phyloP scores from a whole-genome alignment of 2,113 vertebrate species.

The Recurvirostra avosetta region DNA sequence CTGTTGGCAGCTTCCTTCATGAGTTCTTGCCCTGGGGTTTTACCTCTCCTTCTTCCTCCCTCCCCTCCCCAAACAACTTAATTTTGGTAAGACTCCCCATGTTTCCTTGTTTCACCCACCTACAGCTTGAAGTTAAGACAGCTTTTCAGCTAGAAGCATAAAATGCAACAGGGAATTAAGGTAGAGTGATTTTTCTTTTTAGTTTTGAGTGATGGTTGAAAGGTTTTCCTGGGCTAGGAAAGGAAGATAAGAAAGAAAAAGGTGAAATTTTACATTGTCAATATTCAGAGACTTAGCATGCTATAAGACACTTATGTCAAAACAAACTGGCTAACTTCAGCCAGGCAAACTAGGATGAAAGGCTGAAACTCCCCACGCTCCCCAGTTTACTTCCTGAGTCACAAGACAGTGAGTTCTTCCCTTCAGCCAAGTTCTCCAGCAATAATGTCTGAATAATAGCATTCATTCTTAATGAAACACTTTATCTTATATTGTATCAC shows the following conservation, averaged over 20 bases:
- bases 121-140: neutral
- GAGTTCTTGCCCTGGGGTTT: neutral
- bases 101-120: neutral
- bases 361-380: neutral
- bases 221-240: neutral
- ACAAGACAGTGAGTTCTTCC: neutral
- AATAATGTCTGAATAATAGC: neutral
- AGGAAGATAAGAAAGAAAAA: neutral
- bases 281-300: neutral
- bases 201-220: neutral
- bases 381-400: neutral
- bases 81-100: neutral
- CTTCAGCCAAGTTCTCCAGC: neutral
- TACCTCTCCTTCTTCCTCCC: neutral
- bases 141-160: neutral
- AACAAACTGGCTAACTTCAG: neutral
- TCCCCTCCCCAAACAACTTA: neutral
- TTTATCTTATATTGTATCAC: neutral
- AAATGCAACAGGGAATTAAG: neutral
- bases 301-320: neutral
- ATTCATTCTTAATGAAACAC: conserved; percentile 2
- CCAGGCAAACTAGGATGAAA: neutral
- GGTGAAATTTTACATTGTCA: neutral
- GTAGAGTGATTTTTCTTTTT: neutral
- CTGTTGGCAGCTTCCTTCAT: neutral